Evolutionary conservation across 2,888 invertebrate genomes (phyloP).

Genomic region (Catocala sponsa): DNA sequence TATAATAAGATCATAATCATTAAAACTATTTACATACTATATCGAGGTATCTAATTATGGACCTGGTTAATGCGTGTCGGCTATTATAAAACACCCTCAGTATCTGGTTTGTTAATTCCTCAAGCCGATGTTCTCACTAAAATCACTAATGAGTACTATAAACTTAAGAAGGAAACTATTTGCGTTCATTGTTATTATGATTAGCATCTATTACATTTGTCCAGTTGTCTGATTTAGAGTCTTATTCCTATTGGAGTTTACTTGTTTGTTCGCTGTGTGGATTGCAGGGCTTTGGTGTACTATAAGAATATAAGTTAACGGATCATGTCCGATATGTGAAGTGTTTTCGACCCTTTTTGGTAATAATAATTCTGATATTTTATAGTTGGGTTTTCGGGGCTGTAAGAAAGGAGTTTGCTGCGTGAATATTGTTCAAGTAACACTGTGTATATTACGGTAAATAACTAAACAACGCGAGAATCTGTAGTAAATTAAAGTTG

Average conservation of each 20-base stretch:
- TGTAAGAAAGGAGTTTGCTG: constrained; percentile 2
- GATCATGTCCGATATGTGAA: constrained; percentile 20
- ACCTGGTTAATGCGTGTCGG: not conserved
- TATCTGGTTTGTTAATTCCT: constrained; percentile 30
- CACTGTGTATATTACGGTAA: not conserved
- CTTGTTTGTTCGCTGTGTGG: constrained; percentile 47
- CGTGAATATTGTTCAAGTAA: constrained; percentile 8
- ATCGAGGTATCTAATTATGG: too few species aligned
- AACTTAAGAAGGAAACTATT: constrained; percentile 61
- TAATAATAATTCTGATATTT: constrained; percentile 23
- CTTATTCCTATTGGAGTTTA: constrained; percentile 67
- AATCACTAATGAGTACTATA: constrained; percentile 52
- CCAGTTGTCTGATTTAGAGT: constrained; percentile 63
- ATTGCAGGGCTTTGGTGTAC: constrained; percentile 30
- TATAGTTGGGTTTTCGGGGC: constrained; percentile 13
- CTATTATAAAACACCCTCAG: constrained; percentile 4
- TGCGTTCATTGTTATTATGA: constrained; percentile 67
- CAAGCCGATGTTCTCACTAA: constrained; percentile 45
- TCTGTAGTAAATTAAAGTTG: too few species aligned
- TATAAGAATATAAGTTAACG: constrained; percentile 26
- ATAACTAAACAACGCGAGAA: too few species aligned
- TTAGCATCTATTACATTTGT: constrained; percentile 68
- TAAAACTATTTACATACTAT: too few species aligned
- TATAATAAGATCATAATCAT: too few species aligned
- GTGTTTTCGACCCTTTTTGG: constrained; percentile 25